These are phyloP conservation scores for Phenganax stokvisi DNA, from an alignment of 92 coral and sea anemone genomes.

Conservation along the genomic window DNA sequence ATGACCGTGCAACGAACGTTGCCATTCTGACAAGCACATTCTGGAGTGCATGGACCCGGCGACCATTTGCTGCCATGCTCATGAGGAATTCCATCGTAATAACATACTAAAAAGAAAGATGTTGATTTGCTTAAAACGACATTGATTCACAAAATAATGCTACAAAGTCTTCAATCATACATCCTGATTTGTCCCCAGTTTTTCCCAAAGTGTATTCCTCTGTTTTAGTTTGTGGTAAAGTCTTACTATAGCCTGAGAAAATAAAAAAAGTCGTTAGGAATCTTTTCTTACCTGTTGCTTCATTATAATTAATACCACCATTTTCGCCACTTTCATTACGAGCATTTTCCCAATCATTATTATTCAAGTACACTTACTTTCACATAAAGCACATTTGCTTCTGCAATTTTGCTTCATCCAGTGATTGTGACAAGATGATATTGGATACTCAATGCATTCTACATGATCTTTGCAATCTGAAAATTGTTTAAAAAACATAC, in stretches of 20 bases:
- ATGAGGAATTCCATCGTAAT: slow-evolving; percentile 84
- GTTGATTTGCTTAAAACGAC: background rate
- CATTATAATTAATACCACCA: too few relatives aligned
- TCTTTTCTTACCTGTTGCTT: too few relatives aligned
- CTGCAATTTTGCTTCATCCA: slow-evolving; percentile 94
- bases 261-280: background rate
- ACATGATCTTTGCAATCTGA: slow-evolving; percentile 51
- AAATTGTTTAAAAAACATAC: background rate
- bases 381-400: slow-evolving; percentile 80
- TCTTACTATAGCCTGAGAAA: slow-evolving; percentile 9
- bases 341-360: background rate
- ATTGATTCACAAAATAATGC: background rate
- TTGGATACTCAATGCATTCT: slow-evolving; percentile 53
- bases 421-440: slow-evolving; percentile 58
- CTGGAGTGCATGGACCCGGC: slow-evolving; percentile 99
- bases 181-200: slow-evolving; percentile 1
- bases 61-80: slow-evolving; percentile 95
- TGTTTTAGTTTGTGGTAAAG: slow-evolving; percentile 21
- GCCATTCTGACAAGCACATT: slow-evolving; percentile 88
- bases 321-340: too few relatives aligned
- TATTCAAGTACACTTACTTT: slow-evolving; percentile 51
- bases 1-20: slow-evolving; percentile 94
- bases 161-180: background rate
- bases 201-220: slow-evolving; percentile 37
- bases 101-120: slow-evolving; percentile 53